Conservation (phyloP, 2,888 invertebrate species). For the Actias luna region DNA sequence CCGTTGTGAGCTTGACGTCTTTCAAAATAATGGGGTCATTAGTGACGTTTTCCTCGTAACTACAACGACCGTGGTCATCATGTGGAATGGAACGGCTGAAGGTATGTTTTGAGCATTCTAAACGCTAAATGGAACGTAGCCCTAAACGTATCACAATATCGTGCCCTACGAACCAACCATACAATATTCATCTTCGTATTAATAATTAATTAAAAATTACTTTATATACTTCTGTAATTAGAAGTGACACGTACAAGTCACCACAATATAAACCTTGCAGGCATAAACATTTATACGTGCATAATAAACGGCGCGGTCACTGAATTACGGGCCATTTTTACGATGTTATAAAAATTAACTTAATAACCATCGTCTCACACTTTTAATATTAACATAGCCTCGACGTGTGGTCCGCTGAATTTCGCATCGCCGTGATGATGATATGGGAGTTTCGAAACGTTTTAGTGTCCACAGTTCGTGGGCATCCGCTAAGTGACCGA, state of each 20-base stretch:
- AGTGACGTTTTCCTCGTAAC: no score
- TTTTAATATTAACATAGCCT: slow-evolving; percentile 12
- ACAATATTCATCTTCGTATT: slow-evolving; percentile 13
- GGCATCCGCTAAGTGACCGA: slow-evolving; percentile 62
- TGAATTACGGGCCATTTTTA: neutral
- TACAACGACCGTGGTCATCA: no score
- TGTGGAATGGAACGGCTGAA: no score
- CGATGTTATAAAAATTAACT: slow-evolving; percentile 12
- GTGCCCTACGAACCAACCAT: no score
- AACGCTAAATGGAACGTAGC: no score
- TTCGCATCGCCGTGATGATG: slow-evolving; percentile 59
- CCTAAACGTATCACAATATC: no score
- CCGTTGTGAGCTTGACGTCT: no score
- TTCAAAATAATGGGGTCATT: no score
- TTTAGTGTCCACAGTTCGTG: slow-evolving; percentile 44
- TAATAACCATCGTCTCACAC: slow-evolving; percentile 6
- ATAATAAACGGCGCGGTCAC: slow-evolving; percentile 7
- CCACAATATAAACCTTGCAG: neutral
- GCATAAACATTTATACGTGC: neutral
- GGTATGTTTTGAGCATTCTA: no score
- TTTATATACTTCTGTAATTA: neutral
- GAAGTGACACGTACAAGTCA: neutral
- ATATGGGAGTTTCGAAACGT: slow-evolving; percentile 40
- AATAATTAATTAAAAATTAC: neutral
- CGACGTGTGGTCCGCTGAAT: slow-evolving; percentile 58